Evolutionary conservation across 2,888 invertebrate genomes (phyloP).

Genomic region (Andrena marginata): DNA sequence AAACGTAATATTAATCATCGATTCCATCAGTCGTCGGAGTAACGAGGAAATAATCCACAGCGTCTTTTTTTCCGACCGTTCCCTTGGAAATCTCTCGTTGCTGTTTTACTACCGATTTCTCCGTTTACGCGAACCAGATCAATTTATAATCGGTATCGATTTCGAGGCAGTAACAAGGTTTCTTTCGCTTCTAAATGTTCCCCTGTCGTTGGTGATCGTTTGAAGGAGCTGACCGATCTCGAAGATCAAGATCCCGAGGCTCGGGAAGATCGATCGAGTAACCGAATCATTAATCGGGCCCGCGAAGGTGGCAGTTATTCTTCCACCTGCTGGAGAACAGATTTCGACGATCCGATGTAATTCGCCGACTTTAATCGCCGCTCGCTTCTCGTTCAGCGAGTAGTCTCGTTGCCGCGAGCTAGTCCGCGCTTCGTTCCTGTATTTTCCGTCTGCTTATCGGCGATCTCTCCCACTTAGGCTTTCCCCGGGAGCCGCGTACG

Average conservation of each 20-base stretch:
- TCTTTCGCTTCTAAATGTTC: neutral
- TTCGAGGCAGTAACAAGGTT: no score
- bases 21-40: no score
- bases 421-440: slow-evolving; percentile 29
- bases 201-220: neutral
- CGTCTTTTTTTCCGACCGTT: no score
- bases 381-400: slow-evolving; percentile 38
- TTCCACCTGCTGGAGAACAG: slow-evolving; percentile 15
- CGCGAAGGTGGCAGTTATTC: slow-evolving; percentile 28
- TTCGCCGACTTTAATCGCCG: slow-evolving; percentile 36
- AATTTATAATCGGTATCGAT: neutral
- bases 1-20: no score
- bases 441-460: slow-evolving; percentile 61
- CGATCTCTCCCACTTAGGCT: slow-evolving; percentile 60
- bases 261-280: slow-evolving; percentile 28
- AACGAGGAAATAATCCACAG: no score
- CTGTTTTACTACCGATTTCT: neutral
- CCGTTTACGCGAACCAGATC: neutral
- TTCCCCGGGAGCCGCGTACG: slow-evolving; percentile 40
- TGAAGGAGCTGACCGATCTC: neutral
- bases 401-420: neutral
- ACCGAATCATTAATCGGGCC: slow-evolving; percentile 33
- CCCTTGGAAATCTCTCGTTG: neutral
- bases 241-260: slow-evolving; percentile 22
- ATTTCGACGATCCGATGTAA: slow-evolving; percentile 39